A percentile compares a stretch with the other conserved stretches of the same genome.
phyloP scores from a whole-genome alignment of 37 sponge, comb jelly and placozoan genomes.

The Beroe ovata region DNA sequence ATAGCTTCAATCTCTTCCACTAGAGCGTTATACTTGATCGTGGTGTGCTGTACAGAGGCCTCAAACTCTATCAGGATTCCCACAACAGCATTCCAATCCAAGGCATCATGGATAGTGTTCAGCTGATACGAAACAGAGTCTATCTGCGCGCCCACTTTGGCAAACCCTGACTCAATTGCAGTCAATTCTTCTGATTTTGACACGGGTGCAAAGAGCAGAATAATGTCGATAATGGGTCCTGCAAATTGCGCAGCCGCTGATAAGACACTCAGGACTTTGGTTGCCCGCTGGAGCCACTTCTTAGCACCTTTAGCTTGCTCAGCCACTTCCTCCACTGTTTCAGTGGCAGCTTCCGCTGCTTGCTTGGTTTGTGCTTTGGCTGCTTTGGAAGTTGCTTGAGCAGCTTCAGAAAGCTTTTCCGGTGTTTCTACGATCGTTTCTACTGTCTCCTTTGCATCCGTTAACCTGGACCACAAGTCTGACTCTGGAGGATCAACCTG shows the following conservation, averaged over 20 bases:
- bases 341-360: background rate
- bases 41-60: background rate
- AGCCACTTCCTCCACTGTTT: background rate
- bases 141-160: background rate
- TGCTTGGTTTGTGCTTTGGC: background rate
- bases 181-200: background rate
- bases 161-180: constrained; percentile 27
- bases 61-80: background rate
- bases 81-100: constrained; percentile 23
- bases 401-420: background rate
- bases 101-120: background rate
- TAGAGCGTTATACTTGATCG: background rate
- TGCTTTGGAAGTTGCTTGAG: background rate
- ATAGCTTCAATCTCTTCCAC: background rate
- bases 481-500: background rate
- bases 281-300: background rate
- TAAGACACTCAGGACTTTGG: background rate
- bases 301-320: constrained; percentile 14
- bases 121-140: background rate
- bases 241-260: background rate
- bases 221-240: constrained; percentile 12
- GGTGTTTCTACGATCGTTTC: background rate
- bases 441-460: background rate
- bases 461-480: background rate
- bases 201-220: background rate